Evolutionary conservation across 2,888 invertebrate species (phyloP), one percentile per base, ranked within the genome.

Genomic region (Polymixis lichenea): DNA sequence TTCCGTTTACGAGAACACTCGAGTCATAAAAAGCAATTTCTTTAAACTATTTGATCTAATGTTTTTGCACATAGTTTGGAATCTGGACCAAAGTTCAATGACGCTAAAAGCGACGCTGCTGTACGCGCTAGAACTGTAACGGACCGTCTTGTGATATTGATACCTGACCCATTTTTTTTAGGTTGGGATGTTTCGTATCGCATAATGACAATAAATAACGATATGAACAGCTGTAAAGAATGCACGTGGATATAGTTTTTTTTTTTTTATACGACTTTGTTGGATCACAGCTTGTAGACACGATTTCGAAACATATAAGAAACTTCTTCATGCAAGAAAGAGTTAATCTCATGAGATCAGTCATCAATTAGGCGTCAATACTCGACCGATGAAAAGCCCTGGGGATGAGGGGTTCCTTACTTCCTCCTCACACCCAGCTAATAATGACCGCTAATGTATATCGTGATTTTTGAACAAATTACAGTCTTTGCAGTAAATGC

Each of bases 1-100:
- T 72, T 78, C 64, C 73, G 73, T 81, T 83, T 68, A 78, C 77
- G 58, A 61, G 17, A 61, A 53, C 15, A 55, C 46, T 28, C 11
- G 4, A 25, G 28, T n/a, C 53, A 43, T 64, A 68, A 77, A 68
- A 67, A 68, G n/a, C 43, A 66, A 55, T 43, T 49, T 55, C 49
- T 25, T 49, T 28, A 70, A 68, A 32, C 9, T 17, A 49, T 79
- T 51, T 46, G 17, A 17, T 58, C 4, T 11, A 17, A 62, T 51
- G 4, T 28, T 71, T 71, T 22, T 60, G 7, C 38, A 19, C 58
- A 64, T 1, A n/a, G 15, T 13, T 13, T 43, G 19, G 7, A 46
- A 72, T 60, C 38, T 56, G 17, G 46, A 66, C 43, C 51, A 61
- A 80, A 55, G 17, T 55, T 22, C 61, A 62, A 46, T 80, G 19